phyloP scores from a whole-genome alignment of 2,888 invertebrate genomes.

The Argyra leucocephala region DNA sequence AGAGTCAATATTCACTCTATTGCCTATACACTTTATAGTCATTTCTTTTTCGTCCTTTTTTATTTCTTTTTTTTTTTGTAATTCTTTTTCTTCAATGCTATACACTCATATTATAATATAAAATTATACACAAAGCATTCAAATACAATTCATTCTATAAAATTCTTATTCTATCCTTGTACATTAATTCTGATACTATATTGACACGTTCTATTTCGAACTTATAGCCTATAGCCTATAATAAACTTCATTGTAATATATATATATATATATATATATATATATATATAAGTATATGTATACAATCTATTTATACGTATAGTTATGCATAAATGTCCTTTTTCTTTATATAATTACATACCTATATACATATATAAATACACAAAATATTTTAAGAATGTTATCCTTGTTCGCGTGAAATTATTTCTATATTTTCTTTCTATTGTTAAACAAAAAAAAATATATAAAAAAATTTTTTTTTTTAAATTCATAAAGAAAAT shows the following conservation, averaged over 20 bases:
- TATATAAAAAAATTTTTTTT: background rate
- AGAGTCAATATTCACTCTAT: background rate
- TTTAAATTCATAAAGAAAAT: background rate
- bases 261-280: background rate
- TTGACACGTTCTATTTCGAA: background rate
- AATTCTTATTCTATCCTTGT: background rate
- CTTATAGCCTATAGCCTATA: too few relatives aligned
- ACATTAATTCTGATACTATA: background rate
- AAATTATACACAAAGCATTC: background rate
- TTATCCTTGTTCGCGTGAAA: slow-evolving; percentile 3
- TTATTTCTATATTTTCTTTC: background rate
- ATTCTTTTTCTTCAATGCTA: background rate
- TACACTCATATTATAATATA: background rate
- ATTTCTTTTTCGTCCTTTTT: too few relatives aligned
- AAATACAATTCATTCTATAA: background rate
- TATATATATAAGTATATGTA: background rate
- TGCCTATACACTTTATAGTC: too few relatives aligned
- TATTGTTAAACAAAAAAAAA: background rate
- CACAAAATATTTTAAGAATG: background rate
- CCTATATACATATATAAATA: too few relatives aligned
- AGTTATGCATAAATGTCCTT: background rate
- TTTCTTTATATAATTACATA: too few relatives aligned
- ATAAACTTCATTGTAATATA: background rate
- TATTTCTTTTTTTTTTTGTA: too few relatives aligned
- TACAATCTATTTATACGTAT: background rate